phyloP scores from a whole-genome alignment of 2,888 invertebrate genomes.

The Xestia sexstrigata region DNA sequence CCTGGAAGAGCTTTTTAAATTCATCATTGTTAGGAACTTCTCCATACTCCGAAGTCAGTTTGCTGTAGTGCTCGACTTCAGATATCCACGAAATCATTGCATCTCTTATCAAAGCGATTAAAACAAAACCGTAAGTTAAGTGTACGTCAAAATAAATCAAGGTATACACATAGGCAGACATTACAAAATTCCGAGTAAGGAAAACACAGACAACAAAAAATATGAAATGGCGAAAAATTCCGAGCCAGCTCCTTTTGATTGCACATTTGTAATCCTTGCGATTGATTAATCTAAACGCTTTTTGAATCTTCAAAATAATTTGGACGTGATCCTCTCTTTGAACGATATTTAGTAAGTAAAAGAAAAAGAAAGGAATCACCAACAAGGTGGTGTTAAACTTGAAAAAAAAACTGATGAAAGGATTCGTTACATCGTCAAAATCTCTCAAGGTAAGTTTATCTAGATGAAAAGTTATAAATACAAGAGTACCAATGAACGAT shows the following conservation, averaged over 20 bases:
- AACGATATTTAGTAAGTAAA: slow-evolving; percentile 15
- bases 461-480: slow-evolving; percentile 20
- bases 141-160: slow-evolving; percentile 1
- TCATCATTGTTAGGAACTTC: not conserved
- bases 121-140: not conserved
- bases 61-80: not conserved
- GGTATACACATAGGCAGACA: not conserved
- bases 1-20: not conserved
- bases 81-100: slow-evolving; percentile 1
- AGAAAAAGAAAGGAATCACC: slow-evolving; percentile 7
- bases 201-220: not conserved
- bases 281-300: slow-evolving; percentile 18
- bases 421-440: not conserved
- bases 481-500: slow-evolving; percentile 18
- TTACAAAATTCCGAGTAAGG: not conserved
- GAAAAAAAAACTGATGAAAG: not conserved
- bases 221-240: not conserved
- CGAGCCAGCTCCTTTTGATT: slow-evolving; percentile 2
- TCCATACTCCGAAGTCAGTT: not conserved
- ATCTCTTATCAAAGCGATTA: slow-evolving; percentile 1
- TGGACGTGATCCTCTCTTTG: slow-evolving; percentile 12
- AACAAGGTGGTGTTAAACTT: not conserved
- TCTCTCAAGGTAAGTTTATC: not conserved
- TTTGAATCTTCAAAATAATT: slow-evolving; percentile 39
- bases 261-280: not conserved